Evolutionary conservation across 2,888 invertebrate species (phyloP).

Genomic region (Caenorhabditis becei): DNA sequence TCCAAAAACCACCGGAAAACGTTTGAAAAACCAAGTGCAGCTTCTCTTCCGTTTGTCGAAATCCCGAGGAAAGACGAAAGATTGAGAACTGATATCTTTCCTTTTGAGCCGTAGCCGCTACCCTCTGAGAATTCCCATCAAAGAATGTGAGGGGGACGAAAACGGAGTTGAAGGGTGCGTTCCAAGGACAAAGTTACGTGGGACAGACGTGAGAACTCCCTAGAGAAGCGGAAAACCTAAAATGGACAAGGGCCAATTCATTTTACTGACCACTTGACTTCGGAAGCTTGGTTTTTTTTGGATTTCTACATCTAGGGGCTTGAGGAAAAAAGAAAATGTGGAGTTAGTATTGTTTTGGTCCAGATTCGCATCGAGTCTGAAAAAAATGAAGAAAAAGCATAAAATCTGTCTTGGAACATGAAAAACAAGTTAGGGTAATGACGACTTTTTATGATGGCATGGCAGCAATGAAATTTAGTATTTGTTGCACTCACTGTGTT

Average conservation of each 20-base stretch:
- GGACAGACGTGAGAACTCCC: background rate
- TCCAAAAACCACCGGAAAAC: background rate
- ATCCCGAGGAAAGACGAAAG: background rate
- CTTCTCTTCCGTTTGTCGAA: background rate
- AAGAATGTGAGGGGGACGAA: background rate
- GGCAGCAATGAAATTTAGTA: background rate
- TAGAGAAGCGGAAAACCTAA: background rate
- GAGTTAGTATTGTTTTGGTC: too few relatives aligned
- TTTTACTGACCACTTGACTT: conserved; percentile 11
- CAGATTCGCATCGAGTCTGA: too few relatives aligned
- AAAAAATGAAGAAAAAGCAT: too few relatives aligned
- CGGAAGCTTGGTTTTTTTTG: background rate
- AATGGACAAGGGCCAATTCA: background rate
- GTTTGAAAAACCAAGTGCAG: background rate
- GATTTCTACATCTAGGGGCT: too few relatives aligned
- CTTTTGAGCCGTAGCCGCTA: conserved; percentile 14
- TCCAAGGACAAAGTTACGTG: conserved; percentile 28
- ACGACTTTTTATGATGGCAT: background rate
- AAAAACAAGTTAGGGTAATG: background rate
- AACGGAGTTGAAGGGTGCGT: conserved; percentile 6
- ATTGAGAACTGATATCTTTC: conserved; percentile 18
- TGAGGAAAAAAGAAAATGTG: too few relatives aligned
- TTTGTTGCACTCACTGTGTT: background rate
- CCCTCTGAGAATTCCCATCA: conserved; percentile 14
- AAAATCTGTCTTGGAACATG: too few relatives aligned